phyloP scores from a whole-genome alignment of 2,797 vertebrate species.

The Bovichtus variegatus region DNA sequence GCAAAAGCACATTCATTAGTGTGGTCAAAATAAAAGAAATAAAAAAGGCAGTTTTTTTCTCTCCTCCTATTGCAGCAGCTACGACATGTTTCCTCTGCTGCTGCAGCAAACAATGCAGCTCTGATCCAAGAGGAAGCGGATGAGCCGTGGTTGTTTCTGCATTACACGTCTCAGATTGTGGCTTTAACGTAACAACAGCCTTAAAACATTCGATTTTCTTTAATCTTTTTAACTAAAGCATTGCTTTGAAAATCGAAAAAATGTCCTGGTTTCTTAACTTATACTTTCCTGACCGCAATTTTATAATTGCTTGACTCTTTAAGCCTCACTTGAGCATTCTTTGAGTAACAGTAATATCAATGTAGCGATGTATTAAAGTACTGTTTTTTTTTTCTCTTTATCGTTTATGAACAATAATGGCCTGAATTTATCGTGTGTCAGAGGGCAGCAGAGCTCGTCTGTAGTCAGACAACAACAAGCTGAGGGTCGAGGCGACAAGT shows the following conservation, averaged over 20 bases:
- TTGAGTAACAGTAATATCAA: conserved; percentile 75
- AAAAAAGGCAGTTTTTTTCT: neutral
- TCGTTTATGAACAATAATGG: conserved; percentile 66
- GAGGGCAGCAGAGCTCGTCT: conserved; percentile 56
- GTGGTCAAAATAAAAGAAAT: conserved; percentile 13
- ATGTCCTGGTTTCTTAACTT: conserved; percentile 55
- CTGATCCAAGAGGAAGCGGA: conserved; percentile 35
- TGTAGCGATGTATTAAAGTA: conserved; percentile 79
- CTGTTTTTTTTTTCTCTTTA: conserved; percentile 49
- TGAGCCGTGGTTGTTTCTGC: conserved; percentile 54
- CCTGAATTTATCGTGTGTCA: conserved; percentile 60
- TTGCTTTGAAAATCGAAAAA: conserved; percentile 65
- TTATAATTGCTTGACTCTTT: conserved; percentile 77
- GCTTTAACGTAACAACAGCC: conserved; percentile 82
- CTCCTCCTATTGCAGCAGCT: conserved; percentile 36
- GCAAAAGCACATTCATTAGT: conserved; percentile 29
- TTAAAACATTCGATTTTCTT: conserved; percentile 76
- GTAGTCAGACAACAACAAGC: conserved; percentile 20
- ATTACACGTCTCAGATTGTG: conserved; percentile 71
- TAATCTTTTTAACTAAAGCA: conserved; percentile 63
- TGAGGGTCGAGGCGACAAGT: conserved; percentile 6
- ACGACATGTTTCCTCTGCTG: conserved; percentile 24
- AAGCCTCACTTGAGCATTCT: conserved; percentile 80
- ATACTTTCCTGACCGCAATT: conserved; percentile 70
- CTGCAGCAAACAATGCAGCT: conserved; percentile 37